Evolutionary conservation across 1,140 invertebrate genomes (phyloP).

Genomic region (Pygmarrhopalites habei): DNA sequence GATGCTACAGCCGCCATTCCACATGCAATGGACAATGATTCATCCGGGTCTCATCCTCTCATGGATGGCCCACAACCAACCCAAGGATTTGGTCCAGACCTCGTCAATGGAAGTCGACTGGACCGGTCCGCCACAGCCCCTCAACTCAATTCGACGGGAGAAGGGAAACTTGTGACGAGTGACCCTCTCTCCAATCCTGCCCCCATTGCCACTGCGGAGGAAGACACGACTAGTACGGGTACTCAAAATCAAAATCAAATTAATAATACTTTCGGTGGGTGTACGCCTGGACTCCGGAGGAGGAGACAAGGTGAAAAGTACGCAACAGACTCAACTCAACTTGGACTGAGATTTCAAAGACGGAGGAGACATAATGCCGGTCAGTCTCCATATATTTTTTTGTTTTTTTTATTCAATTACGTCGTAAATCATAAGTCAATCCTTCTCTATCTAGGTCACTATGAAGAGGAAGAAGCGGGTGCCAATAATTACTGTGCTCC

Average conservation of each 20-base stretch:
- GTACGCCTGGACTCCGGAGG: slow-evolving; percentile 56
- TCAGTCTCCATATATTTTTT: too few species aligned
- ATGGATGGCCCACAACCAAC: slow-evolving; percentile 6
- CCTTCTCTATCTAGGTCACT: too few species aligned
- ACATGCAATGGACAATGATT: slow-evolving; percentile 32
- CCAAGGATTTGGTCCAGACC: not conserved
- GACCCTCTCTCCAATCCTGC: not conserved
- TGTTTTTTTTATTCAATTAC: too few species aligned
- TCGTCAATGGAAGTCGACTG: too few species aligned
- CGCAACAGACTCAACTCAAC: slow-evolving; percentile 61
- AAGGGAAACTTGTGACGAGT: too few species aligned
- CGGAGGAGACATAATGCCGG: slow-evolving; percentile 46
- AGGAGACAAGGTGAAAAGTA: slow-evolving; percentile 65
- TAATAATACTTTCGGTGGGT: slow-evolving; percentile 40
- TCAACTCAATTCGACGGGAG: too few species aligned
- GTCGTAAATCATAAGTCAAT: too few species aligned
- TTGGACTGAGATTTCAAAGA: slow-evolving; percentile 63
- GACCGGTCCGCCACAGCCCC: too few species aligned
- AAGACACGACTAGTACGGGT: not conserved
- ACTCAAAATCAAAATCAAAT: not conserved
- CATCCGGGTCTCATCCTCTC: slow-evolving; percentile 36
- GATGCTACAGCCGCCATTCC: slow-evolving; percentile 36
- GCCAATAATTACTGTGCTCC: slow-evolving; percentile 11
- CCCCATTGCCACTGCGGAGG: too few species aligned
- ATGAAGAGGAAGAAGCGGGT: slow-evolving; percentile 3